These are phyloP conservation scores for Notospermus geniculatus DNA, from an alignment of 1,140 invertebrate species.

Conservation along the genomic window DNA sequence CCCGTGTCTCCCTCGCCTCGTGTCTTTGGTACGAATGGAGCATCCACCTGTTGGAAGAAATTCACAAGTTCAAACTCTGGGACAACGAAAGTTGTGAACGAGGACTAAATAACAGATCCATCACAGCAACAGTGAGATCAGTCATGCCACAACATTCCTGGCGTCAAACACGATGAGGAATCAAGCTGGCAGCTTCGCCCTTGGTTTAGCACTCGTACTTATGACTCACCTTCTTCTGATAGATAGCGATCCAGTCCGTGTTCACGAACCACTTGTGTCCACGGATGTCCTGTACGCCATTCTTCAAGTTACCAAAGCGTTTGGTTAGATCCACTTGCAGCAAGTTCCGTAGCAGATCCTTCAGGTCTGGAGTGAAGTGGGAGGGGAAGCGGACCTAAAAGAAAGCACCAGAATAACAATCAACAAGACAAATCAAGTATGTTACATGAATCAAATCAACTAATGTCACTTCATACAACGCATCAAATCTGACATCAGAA, in stretches of 20 bases:
- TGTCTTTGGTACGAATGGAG: constrained; percentile 61
- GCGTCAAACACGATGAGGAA: no score
- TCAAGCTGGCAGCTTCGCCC: no score
- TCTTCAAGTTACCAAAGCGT: constrained; percentile 97
- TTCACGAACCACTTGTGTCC: constrained; percentile 98
- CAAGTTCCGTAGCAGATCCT: constrained; percentile 93
- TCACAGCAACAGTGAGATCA: no score
- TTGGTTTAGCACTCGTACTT: no score
- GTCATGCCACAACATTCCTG: no score
- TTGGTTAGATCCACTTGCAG: constrained; percentile 98
- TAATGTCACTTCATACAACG: no score
- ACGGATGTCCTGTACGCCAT: constrained; percentile 99
- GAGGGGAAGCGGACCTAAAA: constrained; percentile 73
- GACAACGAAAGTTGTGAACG: no score
- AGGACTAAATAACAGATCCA: no score
- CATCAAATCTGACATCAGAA: no score
- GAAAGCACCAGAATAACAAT: constrained; percentile 11
- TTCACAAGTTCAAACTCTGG: no score
- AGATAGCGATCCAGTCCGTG: constrained; percentile 99
- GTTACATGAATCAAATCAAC: no score
- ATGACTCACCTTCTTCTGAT: constrained; percentile 82
- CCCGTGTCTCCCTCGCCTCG: constrained; percentile 60
- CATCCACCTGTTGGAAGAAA: constrained; percentile 60
- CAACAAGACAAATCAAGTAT: no score
- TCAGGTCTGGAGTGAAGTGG: constrained; percentile 77